Evolutionary conservation across 2,797 vertebrate species (phyloP).

Genomic region (Spea hammondii): DNA sequence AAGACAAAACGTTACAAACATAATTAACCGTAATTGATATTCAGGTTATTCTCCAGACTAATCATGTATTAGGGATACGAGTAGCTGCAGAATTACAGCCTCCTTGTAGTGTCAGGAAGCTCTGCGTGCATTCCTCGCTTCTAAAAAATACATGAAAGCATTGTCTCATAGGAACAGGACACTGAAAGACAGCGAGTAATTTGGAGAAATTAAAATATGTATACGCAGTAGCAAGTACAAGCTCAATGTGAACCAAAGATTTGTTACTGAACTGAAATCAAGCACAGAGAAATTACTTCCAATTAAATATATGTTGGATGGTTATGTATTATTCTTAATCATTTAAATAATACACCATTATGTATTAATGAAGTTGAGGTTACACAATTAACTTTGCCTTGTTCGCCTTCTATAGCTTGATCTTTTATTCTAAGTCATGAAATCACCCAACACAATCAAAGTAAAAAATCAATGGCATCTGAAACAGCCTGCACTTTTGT

Average conservation of each 20-base stretch:
- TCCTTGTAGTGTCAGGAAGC: constrained; percentile 52
- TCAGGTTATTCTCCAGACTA: constrained; percentile 43
- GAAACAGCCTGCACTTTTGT: no score
- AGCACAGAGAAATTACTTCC: constrained; percentile 61
- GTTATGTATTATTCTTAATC: constrained; percentile 64
- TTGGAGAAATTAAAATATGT: constrained; percentile 62
- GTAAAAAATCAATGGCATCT: background rate
- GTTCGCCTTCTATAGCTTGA: constrained; percentile 44
- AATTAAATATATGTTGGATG: constrained; percentile 59
- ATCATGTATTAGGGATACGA: constrained; percentile 46
- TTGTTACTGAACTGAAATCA: constrained; percentile 62
- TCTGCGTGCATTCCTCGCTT: constrained; percentile 53
- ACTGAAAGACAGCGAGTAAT: constrained; percentile 61
- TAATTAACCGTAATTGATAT: constrained; percentile 46
- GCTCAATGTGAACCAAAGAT: constrained; percentile 59
- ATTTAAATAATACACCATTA: constrained; percentile 68
- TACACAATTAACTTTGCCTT: constrained; percentile 63
- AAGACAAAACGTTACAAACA: constrained; percentile 43
- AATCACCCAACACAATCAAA: background rate
- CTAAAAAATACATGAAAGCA: constrained; percentile 62
- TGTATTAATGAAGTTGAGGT: constrained; percentile 62
- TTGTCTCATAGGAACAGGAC: constrained; percentile 57
- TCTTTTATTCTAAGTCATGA: constrained; percentile 36
- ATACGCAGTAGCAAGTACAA: constrained; percentile 61
- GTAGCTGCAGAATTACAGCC: constrained; percentile 41